Base-by-base conservation (phyloP, 2,888 invertebrate species). In the Drosophila prostipennis region DNA sequence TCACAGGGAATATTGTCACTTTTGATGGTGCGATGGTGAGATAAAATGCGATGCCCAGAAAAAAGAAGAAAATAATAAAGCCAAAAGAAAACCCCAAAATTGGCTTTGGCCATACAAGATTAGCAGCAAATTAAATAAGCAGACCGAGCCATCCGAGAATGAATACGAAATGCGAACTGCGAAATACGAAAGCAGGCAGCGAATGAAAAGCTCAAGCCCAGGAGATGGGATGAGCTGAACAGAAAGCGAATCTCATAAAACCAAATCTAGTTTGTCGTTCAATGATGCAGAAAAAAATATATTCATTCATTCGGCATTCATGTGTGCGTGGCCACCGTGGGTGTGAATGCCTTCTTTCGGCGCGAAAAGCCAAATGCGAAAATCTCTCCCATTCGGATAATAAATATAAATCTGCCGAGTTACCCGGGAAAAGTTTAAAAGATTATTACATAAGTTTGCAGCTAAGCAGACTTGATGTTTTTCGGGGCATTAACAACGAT, bases 111-210 rank as follows among this genome's bases (percentile, higher is more conserved):
- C 59, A 57, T 73, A 86, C 83, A 60, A 83, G 87, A 84, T 84
- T 84, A 88, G 87, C 87, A 83, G 88, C 87, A 88, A 88, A 86
- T 82, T 82, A 82, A 87, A 87, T 87, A 81, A 87, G 87, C 84
- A 72, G 81, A 75, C 80, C 67, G 52, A 53, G 48, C 54, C 48
- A 58, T 67, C 64, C 60, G 46, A 76, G 83, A 87, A 74, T 76
- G 72, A 80, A 76, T 74, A 23, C 34, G 49, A 76, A 32, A 45
- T 23, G 2, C 19, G 19, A 19, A 19, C 1, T 19, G 26, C 26
- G 26, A 26, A 26, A 26, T 26, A 5, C 34, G 49, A 76, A 32
- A 45, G 13, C 34, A 51, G 16, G n/a, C 45, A 11, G 32, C 13
- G 37, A 49, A 45, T 40, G 46, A 54, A 51, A 51, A 49, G 42